A percentile compares a stretch with the other conserved stretches of the same genome.
Evolutionary conservation across 2,113 vertebrate genomes (phyloP).

Genomic region (Micronycteris hirsuta): DNA sequence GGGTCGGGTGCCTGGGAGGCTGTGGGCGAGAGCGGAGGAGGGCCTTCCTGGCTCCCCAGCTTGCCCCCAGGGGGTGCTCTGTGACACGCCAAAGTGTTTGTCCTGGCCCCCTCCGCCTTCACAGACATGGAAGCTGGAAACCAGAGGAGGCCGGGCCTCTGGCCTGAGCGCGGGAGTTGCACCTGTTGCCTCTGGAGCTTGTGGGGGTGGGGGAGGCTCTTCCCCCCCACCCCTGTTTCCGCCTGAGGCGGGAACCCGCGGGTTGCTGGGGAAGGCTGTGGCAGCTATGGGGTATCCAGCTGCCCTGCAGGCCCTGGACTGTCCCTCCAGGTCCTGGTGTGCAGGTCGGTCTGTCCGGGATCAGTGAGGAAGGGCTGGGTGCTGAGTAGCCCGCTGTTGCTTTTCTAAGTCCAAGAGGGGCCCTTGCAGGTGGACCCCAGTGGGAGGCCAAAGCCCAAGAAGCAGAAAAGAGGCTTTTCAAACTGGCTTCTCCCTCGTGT

Average conservation of each 20-base stretch:
- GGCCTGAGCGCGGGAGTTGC: neutral
- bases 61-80: neutral
- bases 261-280: neutral
- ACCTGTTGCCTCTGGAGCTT: neutral
- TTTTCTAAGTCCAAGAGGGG: rapidly evolving
- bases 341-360: neutral
- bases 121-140: neutral
- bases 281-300: neutral
- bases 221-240: no score
- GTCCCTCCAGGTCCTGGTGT: no score
- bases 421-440: neutral
- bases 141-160: neutral
- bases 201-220: neutral
- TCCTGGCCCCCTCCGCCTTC: neutral
- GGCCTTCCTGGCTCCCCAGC: neutral
- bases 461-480: neutral
- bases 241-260: neutral
- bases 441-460: neutral
- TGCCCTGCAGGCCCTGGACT: neutral
- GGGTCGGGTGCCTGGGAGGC: neutral
- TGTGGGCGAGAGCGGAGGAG: neutral
- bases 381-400: neutral
- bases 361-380: neutral
- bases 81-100: neutral
- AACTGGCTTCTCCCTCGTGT: neutral